phyloP scores from a whole-genome alignment of 2,113 vertebrate genomes.

The Cyanocitta stelleri region DNA sequence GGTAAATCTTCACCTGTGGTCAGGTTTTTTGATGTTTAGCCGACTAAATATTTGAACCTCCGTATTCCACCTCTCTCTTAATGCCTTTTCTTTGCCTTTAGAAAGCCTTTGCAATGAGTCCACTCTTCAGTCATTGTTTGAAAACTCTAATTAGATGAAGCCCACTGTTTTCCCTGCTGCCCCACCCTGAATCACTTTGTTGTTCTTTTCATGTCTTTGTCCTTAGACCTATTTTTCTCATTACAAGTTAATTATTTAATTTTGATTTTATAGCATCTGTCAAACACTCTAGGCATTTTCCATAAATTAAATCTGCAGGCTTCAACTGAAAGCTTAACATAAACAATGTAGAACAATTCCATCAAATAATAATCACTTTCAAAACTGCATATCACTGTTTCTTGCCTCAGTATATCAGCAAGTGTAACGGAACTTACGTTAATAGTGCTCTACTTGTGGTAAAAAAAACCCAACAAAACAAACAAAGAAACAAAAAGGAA shows the following conservation, averaged over 20 bases:
- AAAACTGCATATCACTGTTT: background rate
- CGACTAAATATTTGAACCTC: background rate
- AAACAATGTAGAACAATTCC: constrained; percentile 24
- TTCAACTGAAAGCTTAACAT: constrained; percentile 9
- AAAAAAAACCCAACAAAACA: background rate
- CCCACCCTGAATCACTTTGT: constrained; percentile 1
- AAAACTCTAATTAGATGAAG: background rate
- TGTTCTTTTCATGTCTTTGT: constrained; percentile 41
- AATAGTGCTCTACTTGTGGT: background rate
- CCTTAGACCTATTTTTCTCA: constrained; percentile 39
- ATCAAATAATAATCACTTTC: background rate
- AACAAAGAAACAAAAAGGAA: background rate
- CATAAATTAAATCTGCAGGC: constrained; percentile 53
- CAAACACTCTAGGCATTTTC: constrained; percentile 55
- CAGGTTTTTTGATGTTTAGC: background rate
- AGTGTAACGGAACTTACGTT: background rate
- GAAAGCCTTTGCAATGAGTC: background rate
- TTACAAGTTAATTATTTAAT: constrained; percentile 53
- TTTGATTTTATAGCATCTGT: constrained; percentile 55
- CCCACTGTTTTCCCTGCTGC: background rate
- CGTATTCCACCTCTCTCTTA: background rate
- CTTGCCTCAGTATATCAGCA: background rate
- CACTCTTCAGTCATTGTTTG: background rate
- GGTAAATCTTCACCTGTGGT: background rate
- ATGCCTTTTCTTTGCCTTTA: background rate